Evolutionary conservation across 2,113 vertebrate genomes (phyloP).

Genomic region (Caracal caracal): DNA sequence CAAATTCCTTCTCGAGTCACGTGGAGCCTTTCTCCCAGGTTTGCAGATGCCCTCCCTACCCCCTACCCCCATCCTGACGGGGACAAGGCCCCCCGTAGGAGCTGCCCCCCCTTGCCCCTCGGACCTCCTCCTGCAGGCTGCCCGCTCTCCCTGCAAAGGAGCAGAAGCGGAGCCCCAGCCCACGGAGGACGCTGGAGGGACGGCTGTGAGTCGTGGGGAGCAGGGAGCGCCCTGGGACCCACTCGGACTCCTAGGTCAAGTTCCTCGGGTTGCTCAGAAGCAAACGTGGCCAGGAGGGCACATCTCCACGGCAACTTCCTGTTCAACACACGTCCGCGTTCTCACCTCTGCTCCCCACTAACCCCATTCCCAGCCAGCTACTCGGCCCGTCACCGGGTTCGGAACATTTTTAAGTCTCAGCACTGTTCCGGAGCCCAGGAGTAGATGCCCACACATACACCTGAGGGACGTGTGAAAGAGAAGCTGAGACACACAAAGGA

Average conservation of each 20-base stretch:
- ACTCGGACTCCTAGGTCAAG: fast-evolving
- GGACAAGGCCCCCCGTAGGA: fast-evolving
- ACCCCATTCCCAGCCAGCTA: fast-evolving
- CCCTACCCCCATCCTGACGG: not conserved
- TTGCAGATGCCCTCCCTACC: not conserved
- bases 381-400: not conserved
- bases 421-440: not conserved
- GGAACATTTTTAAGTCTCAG: not conserved
- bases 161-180: not conserved
- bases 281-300: fast-evolving
- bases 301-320: fast-evolving
- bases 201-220: fast-evolving
- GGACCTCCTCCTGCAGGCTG: conserved; percentile 2
- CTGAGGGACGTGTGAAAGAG: fast-evolving
- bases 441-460: fast-evolving
- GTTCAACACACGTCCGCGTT: fast-evolving
- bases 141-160: not conserved
- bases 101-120: not conserved
- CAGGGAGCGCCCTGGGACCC: fast-evolving
- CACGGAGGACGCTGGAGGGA: fast-evolving
- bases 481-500: fast-evolving
- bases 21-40: not conserved
- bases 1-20: too few species aligned
- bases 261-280: fast-evolving
- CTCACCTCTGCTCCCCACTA: not conserved